Base-by-base conservation (phyloP, 2,797 vertebrate genomes). In the Tachyglossus aculeatus region DNA sequence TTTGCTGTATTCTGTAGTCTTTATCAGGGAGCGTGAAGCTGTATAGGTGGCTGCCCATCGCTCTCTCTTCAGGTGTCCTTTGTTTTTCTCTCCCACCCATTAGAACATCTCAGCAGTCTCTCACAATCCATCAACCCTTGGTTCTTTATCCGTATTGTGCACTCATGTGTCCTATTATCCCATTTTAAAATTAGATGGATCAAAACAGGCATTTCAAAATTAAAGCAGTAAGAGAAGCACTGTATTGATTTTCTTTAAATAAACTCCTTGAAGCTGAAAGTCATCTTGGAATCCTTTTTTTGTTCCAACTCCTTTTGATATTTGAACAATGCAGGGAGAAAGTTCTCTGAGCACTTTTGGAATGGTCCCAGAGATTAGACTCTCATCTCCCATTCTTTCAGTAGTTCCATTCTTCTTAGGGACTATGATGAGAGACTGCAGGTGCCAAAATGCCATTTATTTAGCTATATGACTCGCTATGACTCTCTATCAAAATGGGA, bases 201-300 rank as follows among this genome's bases (percentile, higher is more conserved):
- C 7, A 66, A 74, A 71, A 69, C 39, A 9, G 60, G 56, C 68
- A 10, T 4, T 24, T 74, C 58, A 40, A 45, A 54, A 56, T 21
- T 36, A 47, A 62, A 78, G 58, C 5, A 2, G 60, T 7, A 57
- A 4, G 4, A 59, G 4, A 11, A 27, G 4, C 50, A 27, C 9
- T 66, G 34, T 59, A 47, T 51, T 58, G 55, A 71, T 62, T 62
- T 66, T 78, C 47, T 69, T 74, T 65, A 71, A 68, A 66, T 63
- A 44, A 71, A 72, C 47, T 66, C 47, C 10, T 55, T 66, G n/a
- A 69, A n/a, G 33, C 37, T 36, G 43, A 55, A 58, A 47, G 34
- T 45, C 37, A 47, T 62, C 7, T 58, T 16, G 8, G 21, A 55
- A 39, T 68, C 37, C 25, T 7, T 47, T 13, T 15, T 67, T 71